Evolutionary conservation across 1,140 invertebrate species (phyloP).

Genomic region (Tigriopus japonicus): DNA sequence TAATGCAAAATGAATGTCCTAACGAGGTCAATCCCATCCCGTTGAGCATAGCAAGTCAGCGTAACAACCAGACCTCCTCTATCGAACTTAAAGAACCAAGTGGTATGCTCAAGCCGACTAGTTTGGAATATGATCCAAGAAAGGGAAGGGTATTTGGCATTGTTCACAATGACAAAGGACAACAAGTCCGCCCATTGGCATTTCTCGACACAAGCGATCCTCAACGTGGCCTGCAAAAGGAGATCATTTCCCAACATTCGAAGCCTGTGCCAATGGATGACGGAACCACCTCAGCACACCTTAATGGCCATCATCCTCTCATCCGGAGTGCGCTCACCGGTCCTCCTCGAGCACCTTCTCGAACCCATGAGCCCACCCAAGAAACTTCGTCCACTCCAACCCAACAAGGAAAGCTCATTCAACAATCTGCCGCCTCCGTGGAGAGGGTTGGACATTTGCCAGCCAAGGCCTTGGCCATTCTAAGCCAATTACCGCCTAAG

Average conservation of each 20-base stretch:
- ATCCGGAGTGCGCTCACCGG: neutral
- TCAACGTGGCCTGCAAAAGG: too few relatives aligned
- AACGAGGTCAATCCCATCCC: too few relatives aligned
- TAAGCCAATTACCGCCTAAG: neutral
- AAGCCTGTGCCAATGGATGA: neutral
- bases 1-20: neutral
- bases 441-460: neutral
- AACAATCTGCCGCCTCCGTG: neutral
- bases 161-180: too few relatives aligned
- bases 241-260: too few relatives aligned
- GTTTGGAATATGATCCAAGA: too few relatives aligned
- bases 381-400: neutral
- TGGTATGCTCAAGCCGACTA: too few relatives aligned
- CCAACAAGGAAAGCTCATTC: neutral
- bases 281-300: neutral
- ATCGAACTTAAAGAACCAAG: too few relatives aligned
- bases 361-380: neutral
- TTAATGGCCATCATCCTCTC: neutral
- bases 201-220: too few relatives aligned
- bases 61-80: too few relatives aligned
- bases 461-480: constrained; percentile 3
- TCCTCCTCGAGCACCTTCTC: neutral
- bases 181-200: too few relatives aligned
- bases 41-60: too few relatives aligned
- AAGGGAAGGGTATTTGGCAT: too few relatives aligned